These are phyloP conservation scores for Champsocephalus gunnari DNA, from an alignment of 2,797 vertebrate genomes.

Conservation along the genomic window DNA sequence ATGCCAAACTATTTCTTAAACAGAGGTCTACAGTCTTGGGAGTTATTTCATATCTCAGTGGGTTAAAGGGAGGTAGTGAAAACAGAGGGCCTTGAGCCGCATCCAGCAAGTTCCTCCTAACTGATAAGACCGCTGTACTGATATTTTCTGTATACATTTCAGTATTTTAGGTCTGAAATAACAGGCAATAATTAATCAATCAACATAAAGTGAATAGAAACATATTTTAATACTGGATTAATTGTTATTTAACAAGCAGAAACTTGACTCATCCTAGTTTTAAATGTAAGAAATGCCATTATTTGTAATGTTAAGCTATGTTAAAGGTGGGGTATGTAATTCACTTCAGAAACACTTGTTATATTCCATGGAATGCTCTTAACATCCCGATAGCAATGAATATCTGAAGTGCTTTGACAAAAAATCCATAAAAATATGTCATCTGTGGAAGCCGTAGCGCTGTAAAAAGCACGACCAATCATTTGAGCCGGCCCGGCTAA, in stretches of 20 bases:
- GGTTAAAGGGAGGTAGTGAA: constrained; percentile 30
- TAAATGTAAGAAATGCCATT: not conserved
- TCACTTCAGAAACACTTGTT: too few relatives aligned
- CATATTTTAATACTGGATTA: not conserved
- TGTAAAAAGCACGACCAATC: too few relatives aligned
- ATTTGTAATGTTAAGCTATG: not conserved
- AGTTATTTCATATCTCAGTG: constrained; percentile 39
- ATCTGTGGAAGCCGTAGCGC: too few relatives aligned
- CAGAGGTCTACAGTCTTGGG: constrained; percentile 43
- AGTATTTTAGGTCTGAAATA: too few relatives aligned
- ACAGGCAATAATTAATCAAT: not conserved
- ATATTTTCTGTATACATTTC: too few relatives aligned
- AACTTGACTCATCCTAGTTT: not conserved
- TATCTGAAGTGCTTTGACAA: too few relatives aligned
- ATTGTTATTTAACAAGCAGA: not conserved
- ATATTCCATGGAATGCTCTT: too few relatives aligned
- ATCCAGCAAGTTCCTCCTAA: constrained; percentile 71
- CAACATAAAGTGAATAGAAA: not conserved
- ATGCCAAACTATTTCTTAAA: constrained; percentile 45
- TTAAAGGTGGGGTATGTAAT: too few relatives aligned
- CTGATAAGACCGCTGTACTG: too few relatives aligned
- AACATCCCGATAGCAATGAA: too few relatives aligned
- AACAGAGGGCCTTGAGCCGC: constrained; percentile 51
- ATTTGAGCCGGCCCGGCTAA: too few relatives aligned
- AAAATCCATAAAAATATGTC: too few relatives aligned